These are phyloP conservation scores for Ranitomeya variabilis DNA, from an alignment of 2,113 vertebrate species.

Conservation along the genomic window DNA sequence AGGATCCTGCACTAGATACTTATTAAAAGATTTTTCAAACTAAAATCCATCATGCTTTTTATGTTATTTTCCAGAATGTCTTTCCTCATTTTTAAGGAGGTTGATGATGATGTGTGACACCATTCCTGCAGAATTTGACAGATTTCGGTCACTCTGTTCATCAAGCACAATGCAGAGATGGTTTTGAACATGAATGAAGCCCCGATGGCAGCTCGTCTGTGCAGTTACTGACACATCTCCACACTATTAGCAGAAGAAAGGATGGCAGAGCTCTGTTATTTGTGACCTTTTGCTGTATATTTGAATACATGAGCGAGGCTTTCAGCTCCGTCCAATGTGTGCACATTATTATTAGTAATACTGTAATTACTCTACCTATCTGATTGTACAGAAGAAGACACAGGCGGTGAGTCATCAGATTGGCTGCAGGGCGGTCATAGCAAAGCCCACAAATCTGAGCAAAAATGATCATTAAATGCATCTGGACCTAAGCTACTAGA, in stretches of 20 bases:
- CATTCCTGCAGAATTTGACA: not conserved
- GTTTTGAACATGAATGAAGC: not conserved
- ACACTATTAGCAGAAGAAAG: not conserved
- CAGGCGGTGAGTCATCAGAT: not conserved
- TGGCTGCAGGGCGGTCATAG: not conserved
- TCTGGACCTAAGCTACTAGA: not conserved
- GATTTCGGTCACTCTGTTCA: not conserved
- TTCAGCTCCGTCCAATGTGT: constrained; percentile 16
- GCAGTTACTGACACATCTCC: not conserved
- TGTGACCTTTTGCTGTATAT: constrained; percentile 54
- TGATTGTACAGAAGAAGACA: not conserved
- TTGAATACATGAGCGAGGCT: not conserved
- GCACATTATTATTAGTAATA: not conserved
- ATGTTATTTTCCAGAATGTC: no score
- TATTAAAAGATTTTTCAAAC: no score
- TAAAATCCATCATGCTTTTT: no score
- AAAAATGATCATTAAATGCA: constrained; percentile 24
- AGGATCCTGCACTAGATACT: no score
- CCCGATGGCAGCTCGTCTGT: not conserved
- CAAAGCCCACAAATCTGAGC: not conserved
- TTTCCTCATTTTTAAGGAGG: no score
- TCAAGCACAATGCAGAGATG: not conserved
- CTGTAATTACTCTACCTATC: not conserved
- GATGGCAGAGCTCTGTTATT: constrained; percentile 1
- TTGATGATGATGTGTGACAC: not conserved